Evolutionary conservation across 2,888 invertebrate species (phyloP).

Genomic region (Acronicta alni): DNA sequence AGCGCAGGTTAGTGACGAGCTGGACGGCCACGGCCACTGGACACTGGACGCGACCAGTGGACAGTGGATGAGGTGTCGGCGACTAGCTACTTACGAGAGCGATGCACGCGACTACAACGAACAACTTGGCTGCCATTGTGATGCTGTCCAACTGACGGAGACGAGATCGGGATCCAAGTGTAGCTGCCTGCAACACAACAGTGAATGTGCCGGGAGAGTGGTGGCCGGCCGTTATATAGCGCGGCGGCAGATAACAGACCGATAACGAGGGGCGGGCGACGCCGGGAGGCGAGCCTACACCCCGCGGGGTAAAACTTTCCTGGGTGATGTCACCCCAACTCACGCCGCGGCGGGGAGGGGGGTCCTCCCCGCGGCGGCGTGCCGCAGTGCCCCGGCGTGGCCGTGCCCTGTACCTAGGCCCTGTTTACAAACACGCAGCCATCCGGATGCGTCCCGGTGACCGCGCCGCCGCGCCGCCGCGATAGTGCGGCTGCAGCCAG

Average conservation of each 20-base stretch:
- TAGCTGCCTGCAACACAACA: slow-evolving; percentile 60
- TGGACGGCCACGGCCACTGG: no score
- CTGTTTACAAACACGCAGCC: slow-evolving; percentile 49
- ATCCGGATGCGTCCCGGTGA: slow-evolving; percentile 47
- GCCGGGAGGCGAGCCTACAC: slow-evolving; percentile 28
- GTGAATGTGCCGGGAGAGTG: slow-evolving; percentile 61
- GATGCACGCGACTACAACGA: slow-evolving; percentile 75
- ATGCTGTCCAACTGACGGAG: slow-evolving; percentile 21
- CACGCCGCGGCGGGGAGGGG: not conserved
- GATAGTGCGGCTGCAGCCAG: no score
- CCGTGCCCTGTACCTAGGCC: slow-evolving; percentile 34
- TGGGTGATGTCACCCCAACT: slow-evolving; percentile 11
- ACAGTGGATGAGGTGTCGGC: no score
- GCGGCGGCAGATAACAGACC: slow-evolving; percentile 46
- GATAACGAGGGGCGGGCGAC: slow-evolving; percentile 38
- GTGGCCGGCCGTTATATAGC: slow-evolving; percentile 48
- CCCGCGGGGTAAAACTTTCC: slow-evolving; percentile 46
- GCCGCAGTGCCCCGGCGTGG: slow-evolving; percentile 12
- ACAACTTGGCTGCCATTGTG: slow-evolving; percentile 74
- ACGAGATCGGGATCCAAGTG: slow-evolving; percentile 39
- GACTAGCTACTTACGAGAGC: slow-evolving; percentile 75
- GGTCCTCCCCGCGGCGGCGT: not conserved
- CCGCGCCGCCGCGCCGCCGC: slow-evolving; percentile 10
- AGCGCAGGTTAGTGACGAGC: not conserved
- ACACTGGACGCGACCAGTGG: no score